Evolutionary conservation across 2,797 vertebrate species (phyloP), one percentile per base, ranked within the genome.

Genomic region (Pachyuromys duprasi): DNA sequence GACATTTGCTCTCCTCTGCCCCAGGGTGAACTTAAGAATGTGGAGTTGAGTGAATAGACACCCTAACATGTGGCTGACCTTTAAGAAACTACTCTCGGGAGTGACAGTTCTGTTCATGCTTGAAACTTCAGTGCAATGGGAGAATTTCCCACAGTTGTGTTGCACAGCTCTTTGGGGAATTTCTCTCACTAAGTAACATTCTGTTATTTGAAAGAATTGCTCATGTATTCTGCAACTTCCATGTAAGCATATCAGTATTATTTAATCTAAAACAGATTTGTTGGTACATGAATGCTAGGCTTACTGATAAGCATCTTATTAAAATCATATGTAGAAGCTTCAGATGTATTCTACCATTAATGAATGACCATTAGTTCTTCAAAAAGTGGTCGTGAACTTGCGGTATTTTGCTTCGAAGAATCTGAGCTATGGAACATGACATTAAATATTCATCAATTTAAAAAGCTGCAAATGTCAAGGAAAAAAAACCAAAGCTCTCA

Each of bases 381-480:
- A 70, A 84, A 96, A 93, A 95, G 42, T 74, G 8, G 69, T 8
- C 89, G 90, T 76, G 94, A 76, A 89, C 82, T 94, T 82, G 80
- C 83, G 80, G 87, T 33, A 95, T 93, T 93, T 86, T 93, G 74
- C 95, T 95, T 92, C 94, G 95, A 92, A 95, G 94, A 82, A 84
- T 89, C 24, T 93, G 93, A 49, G 42, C 87, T 94, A 94, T 86
- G 88, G 95, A 94, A 92, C 74, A 65, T 55, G 80, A 93, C 67
- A 95, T 96, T 97, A 97, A 95, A 91, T 89, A 96, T 90, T 95
- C 93, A 96, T 96, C 94, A 93, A 79, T 95, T 94, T 91, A 28
- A 95, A 97, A 96, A 96, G 84, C 94, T 90, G 72, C 26, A 96
- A 96, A 97, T 96, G 96, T 86, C 93, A 95, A 9, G 62, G 86